Conservation (phyloP, 2,888 invertebrate genomes). For the Noctua comes region DNA sequence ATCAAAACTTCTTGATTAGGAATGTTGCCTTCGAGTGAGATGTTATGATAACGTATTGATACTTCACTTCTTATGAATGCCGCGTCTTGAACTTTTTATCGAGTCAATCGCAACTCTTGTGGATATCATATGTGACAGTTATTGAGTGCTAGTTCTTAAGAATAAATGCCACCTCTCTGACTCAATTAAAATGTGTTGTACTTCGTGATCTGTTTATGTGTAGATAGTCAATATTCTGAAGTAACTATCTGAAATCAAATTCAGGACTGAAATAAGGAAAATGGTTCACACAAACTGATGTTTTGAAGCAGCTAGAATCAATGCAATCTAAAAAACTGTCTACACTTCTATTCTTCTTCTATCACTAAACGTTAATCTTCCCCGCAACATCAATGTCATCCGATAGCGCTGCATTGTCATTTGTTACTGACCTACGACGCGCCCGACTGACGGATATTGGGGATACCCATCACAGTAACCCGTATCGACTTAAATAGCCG, state of each 20-base stretch:
- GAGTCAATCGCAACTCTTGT: constrained; percentile 18
- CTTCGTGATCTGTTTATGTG: background rate
- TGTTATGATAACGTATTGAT: constrained; percentile 55
- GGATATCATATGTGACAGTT: constrained; percentile 2
- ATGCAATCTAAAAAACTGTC: background rate
- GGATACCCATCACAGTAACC: constrained; percentile 33
- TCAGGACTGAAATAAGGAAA: background rate
- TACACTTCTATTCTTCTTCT: background rate
- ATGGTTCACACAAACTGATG: background rate
- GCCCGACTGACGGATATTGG: constrained; percentile 36
- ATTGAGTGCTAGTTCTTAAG: constrained; percentile 19
- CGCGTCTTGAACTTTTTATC: constrained; percentile 31
- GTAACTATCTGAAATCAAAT: background rate
- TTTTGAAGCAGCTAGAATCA: background rate
- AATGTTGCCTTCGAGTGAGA: constrained; percentile 43
- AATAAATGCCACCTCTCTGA: background rate
- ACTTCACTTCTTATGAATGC: constrained; percentile 29
- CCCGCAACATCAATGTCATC: constrained; percentile 19
- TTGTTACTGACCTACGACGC: constrained; percentile 48
- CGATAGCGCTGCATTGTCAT: constrained; percentile 36
- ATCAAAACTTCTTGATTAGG: constrained; percentile 68
- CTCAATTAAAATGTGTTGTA: constrained; percentile 18
- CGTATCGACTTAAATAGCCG: constrained; percentile 30
- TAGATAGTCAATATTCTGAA: background rate
- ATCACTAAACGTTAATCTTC: background rate